Conservation (phyloP, 2,113 vertebrate species). For the Onychostoma macrolepis region DNA sequence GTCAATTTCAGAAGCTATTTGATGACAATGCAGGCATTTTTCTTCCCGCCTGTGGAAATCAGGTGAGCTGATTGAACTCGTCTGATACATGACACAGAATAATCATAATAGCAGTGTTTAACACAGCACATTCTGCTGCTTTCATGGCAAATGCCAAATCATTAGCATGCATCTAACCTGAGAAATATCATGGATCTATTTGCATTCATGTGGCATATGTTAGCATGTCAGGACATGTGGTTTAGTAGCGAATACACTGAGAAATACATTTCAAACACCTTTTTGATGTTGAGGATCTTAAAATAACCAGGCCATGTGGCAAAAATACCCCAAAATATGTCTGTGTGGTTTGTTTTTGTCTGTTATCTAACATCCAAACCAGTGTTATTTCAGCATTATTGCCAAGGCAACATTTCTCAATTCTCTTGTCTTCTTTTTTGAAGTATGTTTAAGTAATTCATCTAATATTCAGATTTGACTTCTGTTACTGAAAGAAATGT, state of each 20-base stretch:
- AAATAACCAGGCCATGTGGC: not conserved
- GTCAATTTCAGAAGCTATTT: slow-evolving; percentile 49
- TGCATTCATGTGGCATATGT: not conserved
- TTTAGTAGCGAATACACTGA: not conserved
- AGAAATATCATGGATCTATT: not conserved
- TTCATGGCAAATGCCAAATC: slow-evolving; percentile 20
- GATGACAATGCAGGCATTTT: slow-evolving; percentile 50
- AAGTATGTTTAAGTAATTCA: not conserved
- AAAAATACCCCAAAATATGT: not conserved
- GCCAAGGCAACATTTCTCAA: not conserved
- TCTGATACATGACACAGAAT: slow-evolving; percentile 43
- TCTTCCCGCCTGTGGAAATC: slow-evolving; percentile 49
- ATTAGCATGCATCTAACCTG: not conserved
- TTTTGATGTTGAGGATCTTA: not conserved
- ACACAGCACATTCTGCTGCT: slow-evolving; percentile 1
- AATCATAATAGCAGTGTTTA: slow-evolving; percentile 49
- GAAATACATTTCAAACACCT: not conserved
- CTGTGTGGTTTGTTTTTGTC: not conserved
- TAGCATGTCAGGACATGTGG: not conserved
- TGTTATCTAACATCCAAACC: not conserved
- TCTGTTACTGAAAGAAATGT: not conserved
- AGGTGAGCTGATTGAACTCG: slow-evolving; percentile 18
- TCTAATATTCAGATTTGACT: not conserved
- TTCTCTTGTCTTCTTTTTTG: not conserved
- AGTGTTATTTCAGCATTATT: not conserved